A percentile compares a stretch with the other conserved stretches of the same genome.
These are phyloP conservation scores for Condylura cristata DNA, from an alignment of 2,113 vertebrate genomes.

Conservation along the genomic window DNA sequence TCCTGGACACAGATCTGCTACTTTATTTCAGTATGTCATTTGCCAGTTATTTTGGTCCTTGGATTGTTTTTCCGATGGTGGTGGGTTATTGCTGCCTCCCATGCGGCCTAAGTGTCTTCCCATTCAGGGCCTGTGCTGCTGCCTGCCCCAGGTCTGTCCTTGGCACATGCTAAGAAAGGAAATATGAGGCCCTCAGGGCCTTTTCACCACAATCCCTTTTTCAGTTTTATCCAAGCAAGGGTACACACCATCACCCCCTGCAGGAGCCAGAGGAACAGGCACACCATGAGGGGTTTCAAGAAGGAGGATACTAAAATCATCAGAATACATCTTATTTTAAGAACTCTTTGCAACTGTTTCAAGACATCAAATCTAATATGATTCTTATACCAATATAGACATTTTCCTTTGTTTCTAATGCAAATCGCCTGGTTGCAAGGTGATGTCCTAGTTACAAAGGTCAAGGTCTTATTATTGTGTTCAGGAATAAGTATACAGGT, in stretches of 20 bases:
- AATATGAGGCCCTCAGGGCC: neutral
- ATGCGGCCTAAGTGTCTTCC: conserved; percentile 27
- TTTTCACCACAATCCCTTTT: neutral
- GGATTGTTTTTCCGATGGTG: conserved; percentile 58
- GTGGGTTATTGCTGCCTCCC: conserved; percentile 36
- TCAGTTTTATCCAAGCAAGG: neutral
- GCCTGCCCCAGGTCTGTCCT: neutral
- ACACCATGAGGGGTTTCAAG: neutral
- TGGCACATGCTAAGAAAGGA: neutral
- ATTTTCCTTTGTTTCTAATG: neutral
- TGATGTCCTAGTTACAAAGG: neutral
- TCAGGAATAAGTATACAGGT: neutral
- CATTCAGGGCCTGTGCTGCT: neutral
- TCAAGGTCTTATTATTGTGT: neutral
- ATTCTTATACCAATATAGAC: neutral
- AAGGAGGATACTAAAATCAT: neutral
- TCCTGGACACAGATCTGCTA: conserved; percentile 55
- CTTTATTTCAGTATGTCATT: conserved; percentile 69
- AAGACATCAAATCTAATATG: neutral
- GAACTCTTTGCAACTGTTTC: neutral
- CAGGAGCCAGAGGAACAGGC: neutral
- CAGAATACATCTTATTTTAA: conserved; percentile 17
- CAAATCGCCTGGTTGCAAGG: neutral
- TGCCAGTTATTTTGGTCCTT: conserved; percentile 60
- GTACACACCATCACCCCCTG: neutral